Evolutionary conservation across 2,113 vertebrate genomes (phyloP), one percentile per base, ranked within the genome.

Genomic region (Hystrix cristata): DNA sequence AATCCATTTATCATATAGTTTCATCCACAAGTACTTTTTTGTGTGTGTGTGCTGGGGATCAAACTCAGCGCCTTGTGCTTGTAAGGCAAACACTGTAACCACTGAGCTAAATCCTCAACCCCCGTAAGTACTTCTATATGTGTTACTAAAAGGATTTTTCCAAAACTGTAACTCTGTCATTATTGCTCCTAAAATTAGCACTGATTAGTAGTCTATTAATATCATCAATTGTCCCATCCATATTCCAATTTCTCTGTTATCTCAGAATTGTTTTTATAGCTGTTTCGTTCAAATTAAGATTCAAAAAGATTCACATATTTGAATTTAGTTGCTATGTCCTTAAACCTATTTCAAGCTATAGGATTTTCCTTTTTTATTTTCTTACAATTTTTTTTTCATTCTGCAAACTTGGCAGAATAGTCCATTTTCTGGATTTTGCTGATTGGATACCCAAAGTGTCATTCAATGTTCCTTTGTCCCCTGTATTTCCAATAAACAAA

Each of bases 131-230:
- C 15, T 78, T 94, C 16, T 82, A 18, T 18, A 72, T 81, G 13
- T 82, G 16, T 79, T 96, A 81, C 34, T 94, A 90, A 90, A 76
- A 67, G 14, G 51, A 83, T 16, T 80, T n/a, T 55, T 60, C 65
- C 38, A 80, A 83, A 91, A 91, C 59, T 10, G 4, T 46, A 89
- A 87, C 27, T 74, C 1, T 19, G 74, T 48, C 55, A 62, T 89
- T 78, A 90, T 82, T 76, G 85, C 81, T 86, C 23, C 89, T 91
- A 94, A 96, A 95, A 94, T 78, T 18, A 96, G 71, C 1, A 94
- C 71, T 67, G 53, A 93, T 91, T 67, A 87, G 79, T 86, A 95
- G 62, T 94, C 87, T 65, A 31, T 84, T 88, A 91, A 65, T 94
- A 88, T n/a, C 25, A 95, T 51, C 21, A 88, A 92, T 78, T 82